Evolutionary conservation across 2,888 invertebrate genomes (phyloP).

Genomic region (Oligia strigilis): DNA sequence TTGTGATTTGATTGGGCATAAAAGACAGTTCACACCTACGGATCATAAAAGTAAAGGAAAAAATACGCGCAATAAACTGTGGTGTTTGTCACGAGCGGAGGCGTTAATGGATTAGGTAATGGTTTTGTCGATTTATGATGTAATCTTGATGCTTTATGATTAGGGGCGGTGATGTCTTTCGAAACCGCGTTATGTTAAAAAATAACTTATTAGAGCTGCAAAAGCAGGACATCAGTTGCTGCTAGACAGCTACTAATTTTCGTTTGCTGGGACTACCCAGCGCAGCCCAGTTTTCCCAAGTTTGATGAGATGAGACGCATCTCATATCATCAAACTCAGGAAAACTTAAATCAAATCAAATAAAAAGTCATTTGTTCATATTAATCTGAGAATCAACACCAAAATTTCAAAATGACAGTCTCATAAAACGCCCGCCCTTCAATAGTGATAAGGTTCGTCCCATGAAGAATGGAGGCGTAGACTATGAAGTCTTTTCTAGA

Average conservation of each 20-base stretch:
- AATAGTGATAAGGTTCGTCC: slow-evolving; percentile 1
- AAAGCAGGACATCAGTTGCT: neutral
- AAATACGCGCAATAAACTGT: slow-evolving; percentile 57
- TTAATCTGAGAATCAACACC: too few species aligned
- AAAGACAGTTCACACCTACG: slow-evolving; percentile 75
- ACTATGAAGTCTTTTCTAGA: neutral
- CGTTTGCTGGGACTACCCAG: neutral
- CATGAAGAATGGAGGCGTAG: fast-evolving
- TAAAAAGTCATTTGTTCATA: too few species aligned
- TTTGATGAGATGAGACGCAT: neutral
- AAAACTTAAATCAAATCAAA: neutral
- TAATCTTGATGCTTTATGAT: slow-evolving; percentile 18
- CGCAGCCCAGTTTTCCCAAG: neutral
- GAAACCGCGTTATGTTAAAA: neutral
- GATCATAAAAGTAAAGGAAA: slow-evolving; percentile 69
- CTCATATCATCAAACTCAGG: neutral
- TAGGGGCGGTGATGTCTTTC: neutral
- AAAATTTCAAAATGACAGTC: too few species aligned
- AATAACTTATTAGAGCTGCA: neutral
- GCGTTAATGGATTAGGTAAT: slow-evolving; percentile 42
- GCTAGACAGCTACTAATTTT: neutral
- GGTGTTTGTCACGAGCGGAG: slow-evolving; percentile 42
- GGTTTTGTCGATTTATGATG: slow-evolving; percentile 12
- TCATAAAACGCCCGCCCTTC: too few species aligned
- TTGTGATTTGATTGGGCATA: slow-evolving; percentile 77